Percentiles rank a stretch among this genome's conserved stretches.
Conservation (phyloP, 2,113 vertebrate genomes). For the Chaetodon auriga region DNA sequence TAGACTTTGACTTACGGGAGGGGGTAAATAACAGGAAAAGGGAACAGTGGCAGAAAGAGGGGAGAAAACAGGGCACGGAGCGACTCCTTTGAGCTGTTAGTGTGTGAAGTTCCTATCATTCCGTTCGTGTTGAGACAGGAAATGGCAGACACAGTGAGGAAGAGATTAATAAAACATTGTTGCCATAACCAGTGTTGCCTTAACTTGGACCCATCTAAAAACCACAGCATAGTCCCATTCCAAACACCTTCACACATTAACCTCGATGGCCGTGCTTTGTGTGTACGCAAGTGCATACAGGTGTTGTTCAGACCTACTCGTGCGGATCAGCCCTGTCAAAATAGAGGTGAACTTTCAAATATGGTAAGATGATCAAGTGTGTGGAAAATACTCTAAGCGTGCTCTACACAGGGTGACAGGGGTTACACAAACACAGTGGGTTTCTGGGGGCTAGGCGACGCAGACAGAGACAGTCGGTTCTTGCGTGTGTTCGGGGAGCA, state of each 20-base stretch:
- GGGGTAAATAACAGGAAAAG: slow-evolving; percentile 58
- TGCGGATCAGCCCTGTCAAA: slow-evolving; percentile 34
- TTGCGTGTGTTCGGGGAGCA: slow-evolving; percentile 30
- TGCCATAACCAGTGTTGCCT: slow-evolving; percentile 70
- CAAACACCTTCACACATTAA: slow-evolving; percentile 50
- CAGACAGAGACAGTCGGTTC: slow-evolving; percentile 37
- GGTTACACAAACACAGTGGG: slow-evolving; percentile 47
- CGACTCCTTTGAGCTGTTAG: slow-evolving; percentile 50
- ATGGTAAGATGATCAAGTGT: slow-evolving; percentile 18
- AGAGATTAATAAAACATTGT: slow-evolving; percentile 76
- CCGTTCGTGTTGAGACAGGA: slow-evolving; percentile 84
- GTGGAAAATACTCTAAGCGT: slow-evolving; percentile 49
- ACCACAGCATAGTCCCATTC: slow-evolving; percentile 48
- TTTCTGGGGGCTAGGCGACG: slow-evolving; percentile 37
- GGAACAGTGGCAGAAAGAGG: slow-evolving; percentile 57
- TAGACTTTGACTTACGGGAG: slow-evolving; percentile 84
- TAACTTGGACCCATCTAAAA: slow-evolving; percentile 55
- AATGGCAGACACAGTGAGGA: slow-evolving; percentile 71
- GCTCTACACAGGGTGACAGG: not conserved
- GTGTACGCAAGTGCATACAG: not conserved
- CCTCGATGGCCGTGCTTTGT: not conserved
- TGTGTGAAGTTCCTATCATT: slow-evolving; percentile 84
- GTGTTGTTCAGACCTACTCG: slow-evolving; percentile 38
- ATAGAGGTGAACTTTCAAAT: slow-evolving; percentile 30
- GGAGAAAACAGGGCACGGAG: slow-evolving; percentile 47